Evolutionary conservation across 64 coral and sea anemone genomes (phyloP), one percentile per base, ranked within the genome.

Genomic region (Porites australiensis): DNA sequence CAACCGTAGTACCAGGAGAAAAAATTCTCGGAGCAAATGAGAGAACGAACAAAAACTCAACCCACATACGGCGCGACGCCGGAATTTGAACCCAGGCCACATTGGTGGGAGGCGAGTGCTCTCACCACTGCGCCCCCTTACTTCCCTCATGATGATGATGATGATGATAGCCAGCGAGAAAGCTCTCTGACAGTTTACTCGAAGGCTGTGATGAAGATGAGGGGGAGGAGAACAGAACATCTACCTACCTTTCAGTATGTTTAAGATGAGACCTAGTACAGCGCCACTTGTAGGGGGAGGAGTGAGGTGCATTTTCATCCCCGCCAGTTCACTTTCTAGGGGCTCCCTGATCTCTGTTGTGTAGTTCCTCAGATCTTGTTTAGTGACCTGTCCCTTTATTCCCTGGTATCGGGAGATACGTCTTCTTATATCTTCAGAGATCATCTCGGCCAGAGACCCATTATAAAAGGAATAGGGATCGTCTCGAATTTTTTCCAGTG

Each of bases 231-330:
- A 48, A 21, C 9, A 21, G 23, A 20, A 58, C n/a, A 5, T 6
- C 66, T 59, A 71, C 79, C 72, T 58, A 98, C 93, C 96, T 95
- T 92, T 92, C 0, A 98, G 60, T 4, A 98, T 95, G 74, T 95
- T 98, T 9, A 98, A 49, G 15, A 98, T 74, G 3, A 98, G 53
- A 23, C 89, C 70, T 37, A 98, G 64, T 5, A 98, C 89, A 6
- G 96, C 86, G 21, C 96, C 96, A 70, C 96, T 98, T 57, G 96
- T 89, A 2, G 96, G 96, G 60, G 96, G 96, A 44, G 65, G 49
- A 3, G 78, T 63, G 0, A 86, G 88, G 78, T 46, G 95, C 18
- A 95, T 79, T 15, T 51, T 95, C 62, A 95, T 71, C 16, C 82
- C 77, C 43, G 59, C 50, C 2, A 77, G 46, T 20, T 66, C 2